phyloP scores from a whole-genome alignment of 2,888 invertebrate species.

The Eutolmus rufibarbis region DNA sequence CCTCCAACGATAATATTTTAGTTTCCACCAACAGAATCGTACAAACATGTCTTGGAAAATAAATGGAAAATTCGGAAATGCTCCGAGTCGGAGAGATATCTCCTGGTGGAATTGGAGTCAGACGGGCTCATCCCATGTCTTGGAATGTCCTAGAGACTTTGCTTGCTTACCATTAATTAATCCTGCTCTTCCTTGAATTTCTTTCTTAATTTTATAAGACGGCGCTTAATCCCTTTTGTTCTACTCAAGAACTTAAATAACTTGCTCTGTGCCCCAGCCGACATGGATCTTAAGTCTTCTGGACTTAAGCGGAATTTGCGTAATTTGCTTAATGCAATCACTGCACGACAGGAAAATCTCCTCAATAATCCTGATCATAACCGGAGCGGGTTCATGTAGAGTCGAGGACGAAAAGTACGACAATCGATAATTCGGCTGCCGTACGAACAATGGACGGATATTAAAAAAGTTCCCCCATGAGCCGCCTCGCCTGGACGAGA shows the following conservation, averaged over 20 bases:
- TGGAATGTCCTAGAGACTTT: background rate
- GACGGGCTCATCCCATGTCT: background rate
- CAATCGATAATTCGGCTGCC: background rate
- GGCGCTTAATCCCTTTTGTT: background rate
- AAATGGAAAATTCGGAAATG: background rate
- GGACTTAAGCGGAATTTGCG: background rate
- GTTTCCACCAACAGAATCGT: background rate
- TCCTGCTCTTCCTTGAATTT: background rate
- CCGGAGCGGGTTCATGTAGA: background rate
- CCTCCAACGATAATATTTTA: background rate
- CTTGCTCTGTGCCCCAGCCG: background rate
- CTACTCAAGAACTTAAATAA: background rate
- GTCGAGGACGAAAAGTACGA: background rate
- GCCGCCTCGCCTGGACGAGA: background rate
- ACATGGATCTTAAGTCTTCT: background rate
- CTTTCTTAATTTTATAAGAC: slow-evolving; percentile 18
- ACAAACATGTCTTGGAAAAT: background rate
- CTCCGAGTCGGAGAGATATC: background rate
- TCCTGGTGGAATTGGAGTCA: background rate
- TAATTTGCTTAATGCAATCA: background rate
- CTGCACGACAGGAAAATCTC: background rate
- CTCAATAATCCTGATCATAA: background rate
- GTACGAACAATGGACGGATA: background rate
- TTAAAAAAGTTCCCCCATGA: background rate
- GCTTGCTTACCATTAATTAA: background rate